These are phyloP conservation scores for Nycticebus coucang DNA, from an alignment of 2,113 vertebrate species.

Conservation along the genomic window DNA sequence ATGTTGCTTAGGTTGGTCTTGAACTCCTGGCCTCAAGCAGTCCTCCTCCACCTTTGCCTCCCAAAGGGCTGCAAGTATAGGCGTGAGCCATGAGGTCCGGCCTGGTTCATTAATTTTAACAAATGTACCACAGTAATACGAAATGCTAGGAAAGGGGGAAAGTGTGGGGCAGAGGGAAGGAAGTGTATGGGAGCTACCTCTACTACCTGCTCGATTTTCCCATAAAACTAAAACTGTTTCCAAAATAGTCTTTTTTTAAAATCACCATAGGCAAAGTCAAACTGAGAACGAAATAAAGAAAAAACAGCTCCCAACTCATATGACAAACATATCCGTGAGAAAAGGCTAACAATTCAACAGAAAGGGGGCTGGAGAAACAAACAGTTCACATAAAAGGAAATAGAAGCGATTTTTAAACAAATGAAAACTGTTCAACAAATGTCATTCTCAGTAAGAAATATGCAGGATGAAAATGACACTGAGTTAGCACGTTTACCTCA, in stretches of 20 bases:
- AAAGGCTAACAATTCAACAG: neutral
- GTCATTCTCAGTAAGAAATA: neutral
- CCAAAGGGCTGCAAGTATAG: no score
- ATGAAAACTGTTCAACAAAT: neutral
- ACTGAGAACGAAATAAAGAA: neutral
- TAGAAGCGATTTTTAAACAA: neutral
- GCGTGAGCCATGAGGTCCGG: no score
- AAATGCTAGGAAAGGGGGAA: neutral
- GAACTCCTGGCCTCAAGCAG: no score
- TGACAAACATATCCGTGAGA: neutral
- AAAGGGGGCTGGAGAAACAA: neutral
- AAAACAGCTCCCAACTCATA: neutral
- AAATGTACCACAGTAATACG: neutral
- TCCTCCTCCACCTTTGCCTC: no score
- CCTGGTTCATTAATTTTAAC: neutral
- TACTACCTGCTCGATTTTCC: neutral
- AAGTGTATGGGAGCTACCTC: neutral
- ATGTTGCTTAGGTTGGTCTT: no score
- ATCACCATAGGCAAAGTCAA: neutral
- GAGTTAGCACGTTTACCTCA: neutral
- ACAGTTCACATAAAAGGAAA: neutral
- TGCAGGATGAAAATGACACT: neutral
- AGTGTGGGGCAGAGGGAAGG: neutral
- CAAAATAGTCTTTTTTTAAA: neutral
- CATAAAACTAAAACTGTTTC: neutral